Evolutionary conservation across 64 coral and sea anemone genomes (phyloP).

Genomic region (Stylophora pistillata): DNA sequence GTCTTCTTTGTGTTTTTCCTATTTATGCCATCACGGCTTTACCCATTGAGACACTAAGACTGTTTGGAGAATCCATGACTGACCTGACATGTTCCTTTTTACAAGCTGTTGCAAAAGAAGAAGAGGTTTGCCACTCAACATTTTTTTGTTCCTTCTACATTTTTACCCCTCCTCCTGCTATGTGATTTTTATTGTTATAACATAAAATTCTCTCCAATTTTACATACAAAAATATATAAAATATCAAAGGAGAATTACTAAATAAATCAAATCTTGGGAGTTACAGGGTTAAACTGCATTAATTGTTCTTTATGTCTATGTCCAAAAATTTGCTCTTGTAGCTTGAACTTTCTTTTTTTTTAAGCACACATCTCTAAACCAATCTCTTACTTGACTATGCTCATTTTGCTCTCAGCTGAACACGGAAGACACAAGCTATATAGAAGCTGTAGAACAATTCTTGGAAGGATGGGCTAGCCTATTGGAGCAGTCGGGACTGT

Average conservation of each 20-base stretch:
- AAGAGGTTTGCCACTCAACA: slow-evolving; percentile 63
- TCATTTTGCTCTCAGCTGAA: slow-evolving; percentile 58
- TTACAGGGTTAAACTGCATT: too few species aligned
- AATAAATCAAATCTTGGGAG: too few species aligned
- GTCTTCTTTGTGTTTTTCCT: slow-evolving; percentile 86
- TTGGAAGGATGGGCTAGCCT: slow-evolving; percentile 83
- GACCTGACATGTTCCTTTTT: slow-evolving; percentile 82
- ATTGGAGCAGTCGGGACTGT: slow-evolving; percentile 54
- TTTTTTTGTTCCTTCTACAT: too few species aligned
- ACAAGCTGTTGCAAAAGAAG: slow-evolving; percentile 83
- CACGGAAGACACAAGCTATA: slow-evolving; percentile 95
- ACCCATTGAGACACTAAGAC: slow-evolving; percentile 47
- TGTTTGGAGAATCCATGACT: slow-evolving; percentile 67
- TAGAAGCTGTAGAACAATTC: slow-evolving; percentile 97
- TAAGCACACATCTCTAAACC: too few species aligned
- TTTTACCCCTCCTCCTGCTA: too few species aligned
- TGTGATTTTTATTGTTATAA: too few species aligned
- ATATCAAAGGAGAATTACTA: too few species aligned
- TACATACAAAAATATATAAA: too few species aligned
- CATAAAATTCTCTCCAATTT: too few species aligned
- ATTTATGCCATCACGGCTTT: slow-evolving; percentile 49
- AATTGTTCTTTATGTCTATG: too few species aligned
- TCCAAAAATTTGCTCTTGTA: too few species aligned
- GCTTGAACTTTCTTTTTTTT: too few species aligned
- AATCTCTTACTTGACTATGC: not conserved